phyloP scores from a whole-genome alignment of 2,888 invertebrate species.

The Penaeus monodon region DNA sequence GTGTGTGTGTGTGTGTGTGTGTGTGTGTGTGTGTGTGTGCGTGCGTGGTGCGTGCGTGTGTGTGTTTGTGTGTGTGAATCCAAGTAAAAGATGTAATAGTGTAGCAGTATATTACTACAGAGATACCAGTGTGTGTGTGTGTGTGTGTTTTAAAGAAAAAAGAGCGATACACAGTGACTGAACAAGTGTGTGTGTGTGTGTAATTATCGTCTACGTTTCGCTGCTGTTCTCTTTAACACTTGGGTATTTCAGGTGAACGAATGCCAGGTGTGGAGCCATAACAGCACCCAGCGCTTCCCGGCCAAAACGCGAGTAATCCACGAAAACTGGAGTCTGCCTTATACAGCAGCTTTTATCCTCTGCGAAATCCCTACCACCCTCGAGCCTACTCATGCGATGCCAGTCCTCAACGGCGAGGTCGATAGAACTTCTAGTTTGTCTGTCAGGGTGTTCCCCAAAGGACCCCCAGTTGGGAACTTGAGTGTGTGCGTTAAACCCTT shows the following conservation, averaged over 20 bases:
- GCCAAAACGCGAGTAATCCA: slow-evolving; percentile 36
- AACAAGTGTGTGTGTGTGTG: too few species aligned
- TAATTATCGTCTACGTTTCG: too few species aligned
- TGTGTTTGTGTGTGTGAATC: too few species aligned
- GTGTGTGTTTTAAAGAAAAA: too few species aligned
- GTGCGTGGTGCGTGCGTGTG: too few species aligned
- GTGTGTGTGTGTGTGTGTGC: too few species aligned
- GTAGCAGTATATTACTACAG: too few species aligned
- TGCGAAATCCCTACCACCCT: slow-evolving; percentile 22
- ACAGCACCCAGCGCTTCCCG: neutral
- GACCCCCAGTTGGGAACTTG: slow-evolving; percentile 57
- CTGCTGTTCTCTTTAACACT: too few species aligned
- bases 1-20: too few species aligned
- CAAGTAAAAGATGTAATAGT: too few species aligned
- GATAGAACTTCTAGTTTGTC: slow-evolving; percentile 15
- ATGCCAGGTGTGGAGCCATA: slow-evolving; percentile 2
- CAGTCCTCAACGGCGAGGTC: neutral
- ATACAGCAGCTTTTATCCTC: slow-evolving; percentile 48
- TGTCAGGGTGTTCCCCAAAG: slow-evolving; percentile 28
- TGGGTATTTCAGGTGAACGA: slow-evolving; percentile 14
- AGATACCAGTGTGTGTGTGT: too few species aligned
- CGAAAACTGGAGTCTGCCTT: slow-evolving; percentile 60
- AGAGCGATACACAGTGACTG: too few species aligned
- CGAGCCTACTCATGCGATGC: slow-evolving; percentile 9
- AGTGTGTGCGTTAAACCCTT: slow-evolving; percentile 70